Evolutionary conservation across 1,140 invertebrate genomes (phyloP).

Genomic region (Doryteuthis pealeii): DNA sequence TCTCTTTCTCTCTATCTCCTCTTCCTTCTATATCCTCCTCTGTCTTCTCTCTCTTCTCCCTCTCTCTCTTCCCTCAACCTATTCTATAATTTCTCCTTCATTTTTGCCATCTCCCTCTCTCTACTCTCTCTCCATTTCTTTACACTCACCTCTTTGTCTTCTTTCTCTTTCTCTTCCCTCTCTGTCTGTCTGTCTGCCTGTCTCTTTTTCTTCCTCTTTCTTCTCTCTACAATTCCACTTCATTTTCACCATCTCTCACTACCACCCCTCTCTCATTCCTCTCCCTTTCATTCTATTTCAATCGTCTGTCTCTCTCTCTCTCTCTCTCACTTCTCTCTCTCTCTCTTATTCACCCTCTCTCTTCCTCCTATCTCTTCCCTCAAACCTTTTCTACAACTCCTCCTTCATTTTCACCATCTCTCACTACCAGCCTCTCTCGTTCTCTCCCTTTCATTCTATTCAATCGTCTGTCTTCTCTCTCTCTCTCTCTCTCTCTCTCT

Average conservation of each 20-base stretch:
- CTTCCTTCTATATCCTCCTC: not conserved
- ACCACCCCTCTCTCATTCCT: no score
- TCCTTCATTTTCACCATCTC: not conserved
- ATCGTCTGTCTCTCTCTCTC: no score
- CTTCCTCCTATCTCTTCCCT: not conserved
- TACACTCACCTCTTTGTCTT: not conserved
- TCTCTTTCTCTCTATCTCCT: not conserved
- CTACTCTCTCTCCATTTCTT: not conserved
- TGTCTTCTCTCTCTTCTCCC: not conserved
- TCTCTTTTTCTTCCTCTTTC: not conserved
- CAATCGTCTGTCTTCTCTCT: conserved; percentile 1
- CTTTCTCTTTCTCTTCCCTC: not conserved
- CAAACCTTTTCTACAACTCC: not conserved
- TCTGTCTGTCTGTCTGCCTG: not conserved
- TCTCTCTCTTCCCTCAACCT: not conserved
- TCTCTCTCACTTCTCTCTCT: no score
- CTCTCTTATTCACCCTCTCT: not conserved
- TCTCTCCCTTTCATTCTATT: not conserved
- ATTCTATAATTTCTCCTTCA: not conserved
- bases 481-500: not conserved
- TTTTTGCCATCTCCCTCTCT: not conserved
- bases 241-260: not conserved
- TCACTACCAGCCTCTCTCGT: not conserved
- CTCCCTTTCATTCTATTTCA: not conserved
- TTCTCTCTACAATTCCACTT: not conserved